Percentiles rank a stretch among this genome's conserved stretches.
phyloP scores from a whole-genome alignment of 1,140 invertebrate species.

The Triops longicaudatus region DNA sequence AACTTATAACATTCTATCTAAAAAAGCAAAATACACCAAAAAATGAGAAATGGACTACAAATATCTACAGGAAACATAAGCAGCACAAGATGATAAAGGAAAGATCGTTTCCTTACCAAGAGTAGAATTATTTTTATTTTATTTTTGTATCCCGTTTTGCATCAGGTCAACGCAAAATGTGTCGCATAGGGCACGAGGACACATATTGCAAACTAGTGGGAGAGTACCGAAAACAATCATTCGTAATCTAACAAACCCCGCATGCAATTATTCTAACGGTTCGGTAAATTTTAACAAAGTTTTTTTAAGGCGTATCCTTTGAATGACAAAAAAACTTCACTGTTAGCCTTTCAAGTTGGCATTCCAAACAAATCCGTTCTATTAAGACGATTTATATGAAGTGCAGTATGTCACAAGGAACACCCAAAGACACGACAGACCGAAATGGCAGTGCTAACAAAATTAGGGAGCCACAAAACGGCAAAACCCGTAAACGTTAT shows the following conservation, averaged over 20 bases:
- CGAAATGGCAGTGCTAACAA: neutral
- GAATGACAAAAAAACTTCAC: neutral
- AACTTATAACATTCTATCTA: too few species aligned
- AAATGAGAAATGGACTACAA: neutral
- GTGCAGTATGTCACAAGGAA: neutral
- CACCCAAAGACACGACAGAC: neutral
- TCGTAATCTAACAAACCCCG: neutral
- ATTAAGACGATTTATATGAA: neutral
- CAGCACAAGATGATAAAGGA: neutral
- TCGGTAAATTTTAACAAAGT: neutral
- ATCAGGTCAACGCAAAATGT: neutral
- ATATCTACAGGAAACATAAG: too few species aligned
- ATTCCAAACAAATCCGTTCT: neutral
- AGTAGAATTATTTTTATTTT: slow-evolving; percentile 6
- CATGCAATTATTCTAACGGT: neutral
- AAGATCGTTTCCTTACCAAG: neutral
- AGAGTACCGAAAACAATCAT: neutral
- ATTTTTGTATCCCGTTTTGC: neutral
- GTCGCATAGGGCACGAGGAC: neutral
- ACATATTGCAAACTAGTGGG: neutral
- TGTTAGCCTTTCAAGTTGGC: neutral
- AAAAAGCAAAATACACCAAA: neutral
- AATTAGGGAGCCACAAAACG: neutral
- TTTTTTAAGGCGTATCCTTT: neutral
- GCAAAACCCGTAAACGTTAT: neutral